These are phyloP conservation scores for Drosophila trapezifrons DNA, from an alignment of 1,140 invertebrate species.

Conservation along the genomic window DNA sequence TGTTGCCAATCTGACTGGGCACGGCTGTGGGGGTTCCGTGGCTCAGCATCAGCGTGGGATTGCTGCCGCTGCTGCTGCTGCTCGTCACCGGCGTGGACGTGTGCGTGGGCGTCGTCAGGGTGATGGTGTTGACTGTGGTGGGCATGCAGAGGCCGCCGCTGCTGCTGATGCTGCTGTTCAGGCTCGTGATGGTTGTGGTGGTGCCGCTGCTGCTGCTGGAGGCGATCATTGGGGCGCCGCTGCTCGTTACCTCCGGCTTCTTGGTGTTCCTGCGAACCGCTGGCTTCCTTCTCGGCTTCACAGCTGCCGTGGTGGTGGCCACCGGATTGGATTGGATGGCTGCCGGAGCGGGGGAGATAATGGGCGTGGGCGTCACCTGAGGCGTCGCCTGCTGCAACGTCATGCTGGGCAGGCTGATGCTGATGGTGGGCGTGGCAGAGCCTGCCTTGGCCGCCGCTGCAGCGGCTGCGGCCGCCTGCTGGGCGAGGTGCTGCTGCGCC, in stretches of 20 bases:
- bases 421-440: conserved; percentile 59
- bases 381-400: conserved; percentile 37
- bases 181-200: conserved; percentile 26
- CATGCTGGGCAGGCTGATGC: conserved; percentile 65
- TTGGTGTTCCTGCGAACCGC: conserved; percentile 75
- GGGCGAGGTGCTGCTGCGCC: conserved; percentile 77
- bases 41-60: conserved; percentile 51
- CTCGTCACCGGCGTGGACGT: conserved; percentile 9
- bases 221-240: conserved; percentile 11
- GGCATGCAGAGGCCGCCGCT: conserved; percentile 22
- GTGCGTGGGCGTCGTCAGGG: conserved; percentile 41
- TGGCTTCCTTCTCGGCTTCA: conserved; percentile 77
- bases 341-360: conserved; percentile 32
- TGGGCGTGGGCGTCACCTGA: conserved; percentile 41
- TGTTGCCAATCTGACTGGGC: conserved; percentile 84
- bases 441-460: conserved; percentile 33
- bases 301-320: conserved; percentile 63
- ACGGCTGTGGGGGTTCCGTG: conserved; percentile 68
- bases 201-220: conserved; percentile 25
- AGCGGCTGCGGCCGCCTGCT: conserved; percentile 71
- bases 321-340: conserved; percentile 21
- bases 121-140: conserved; percentile 54
- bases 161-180: conserved; percentile 16
- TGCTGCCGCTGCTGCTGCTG: conserved; percentile 26
- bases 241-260: conserved; percentile 58